These are phyloP conservation scores for Clarias laeviceps DNA, from an alignment of 2,797 vertebrate species.

Conservation along the genomic window DNA sequence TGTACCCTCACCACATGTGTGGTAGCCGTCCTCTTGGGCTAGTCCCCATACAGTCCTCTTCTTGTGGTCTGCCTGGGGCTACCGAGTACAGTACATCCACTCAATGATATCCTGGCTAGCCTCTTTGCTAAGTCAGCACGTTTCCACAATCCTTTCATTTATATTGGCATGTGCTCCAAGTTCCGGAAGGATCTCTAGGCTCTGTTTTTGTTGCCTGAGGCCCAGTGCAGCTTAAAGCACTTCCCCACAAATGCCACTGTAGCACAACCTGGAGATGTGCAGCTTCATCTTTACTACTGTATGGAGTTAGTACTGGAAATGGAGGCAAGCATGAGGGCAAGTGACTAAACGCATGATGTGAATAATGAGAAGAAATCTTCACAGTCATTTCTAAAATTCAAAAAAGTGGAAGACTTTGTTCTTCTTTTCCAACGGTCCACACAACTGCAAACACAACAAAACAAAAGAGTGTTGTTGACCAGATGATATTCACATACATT, in stretches of 20 bases:
- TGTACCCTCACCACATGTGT: conserved; percentile 61
- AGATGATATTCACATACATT: not conserved
- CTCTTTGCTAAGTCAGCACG: conserved; percentile 67
- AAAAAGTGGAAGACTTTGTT: conserved; percentile 38
- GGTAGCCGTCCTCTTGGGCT: conserved; percentile 73
- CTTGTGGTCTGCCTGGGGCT: conserved; percentile 73
- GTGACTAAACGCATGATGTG: no score
- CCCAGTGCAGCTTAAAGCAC: conserved; percentile 6
- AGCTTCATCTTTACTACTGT: conserved; percentile 28
- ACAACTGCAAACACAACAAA: not conserved
- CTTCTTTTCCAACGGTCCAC: not conserved
- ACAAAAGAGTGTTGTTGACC: not conserved
- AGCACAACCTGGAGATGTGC: conserved; percentile 39
- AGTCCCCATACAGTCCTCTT: conserved; percentile 79
- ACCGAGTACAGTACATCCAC: conserved; percentile 66
- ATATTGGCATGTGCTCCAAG: conserved; percentile 64
- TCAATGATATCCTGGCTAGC: conserved; percentile 72
- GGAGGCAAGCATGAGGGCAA: not conserved
- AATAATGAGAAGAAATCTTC: not conserved
- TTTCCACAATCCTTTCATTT: conserved; percentile 67
- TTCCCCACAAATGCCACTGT: conserved; percentile 19
- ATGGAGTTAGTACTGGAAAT: not conserved
- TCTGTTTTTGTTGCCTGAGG: conserved; percentile 55
- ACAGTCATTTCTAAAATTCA: conserved; percentile 31
- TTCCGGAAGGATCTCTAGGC: conserved; percentile 63